Evolutionary conservation across 2,888 invertebrate species (phyloP).

Genomic region (Zeuzera pyrina): DNA sequence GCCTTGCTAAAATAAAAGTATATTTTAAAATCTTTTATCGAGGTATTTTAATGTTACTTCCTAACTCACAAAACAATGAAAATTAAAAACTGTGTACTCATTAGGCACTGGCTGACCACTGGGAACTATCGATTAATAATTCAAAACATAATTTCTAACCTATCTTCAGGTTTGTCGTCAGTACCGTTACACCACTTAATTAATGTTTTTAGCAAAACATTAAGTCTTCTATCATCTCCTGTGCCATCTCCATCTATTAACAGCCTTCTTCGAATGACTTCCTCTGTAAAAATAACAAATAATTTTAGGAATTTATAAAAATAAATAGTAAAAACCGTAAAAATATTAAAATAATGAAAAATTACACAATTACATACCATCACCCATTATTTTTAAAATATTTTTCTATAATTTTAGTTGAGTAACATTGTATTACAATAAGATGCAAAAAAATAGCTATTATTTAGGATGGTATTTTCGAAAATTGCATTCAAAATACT

Average conservation of each 20-base stretch:
- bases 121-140: too few species aligned
- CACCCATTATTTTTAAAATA: constrained; percentile 22
- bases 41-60: too few species aligned
- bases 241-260: constrained; percentile 98
- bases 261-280: constrained; percentile 91
- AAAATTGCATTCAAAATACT: too few species aligned
- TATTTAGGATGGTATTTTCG: too few species aligned
- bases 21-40: too few species aligned
- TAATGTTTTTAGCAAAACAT: constrained; percentile 86
- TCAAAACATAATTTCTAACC: too few species aligned
- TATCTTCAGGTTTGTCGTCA: constrained; percentile 78
- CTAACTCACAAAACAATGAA: too few species aligned
- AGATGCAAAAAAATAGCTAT: not conserved
- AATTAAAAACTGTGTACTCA: too few species aligned
- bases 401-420: too few species aligned
- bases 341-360: not conserved
- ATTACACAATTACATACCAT: constrained; percentile 21
- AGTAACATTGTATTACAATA: too few species aligned
- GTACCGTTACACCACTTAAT: constrained; percentile 84
- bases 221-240: constrained; percentile 93
- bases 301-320: constrained; percentile 1
- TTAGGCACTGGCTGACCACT: too few species aligned
- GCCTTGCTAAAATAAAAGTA: constrained; percentile 73
- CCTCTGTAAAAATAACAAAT: too few species aligned
- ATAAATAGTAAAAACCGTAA: not conserved